These are phyloP conservation scores for Hyposmocoma kahamanoa DNA, from an alignment of 1,140 invertebrate species.

Conservation along the genomic window DNA sequence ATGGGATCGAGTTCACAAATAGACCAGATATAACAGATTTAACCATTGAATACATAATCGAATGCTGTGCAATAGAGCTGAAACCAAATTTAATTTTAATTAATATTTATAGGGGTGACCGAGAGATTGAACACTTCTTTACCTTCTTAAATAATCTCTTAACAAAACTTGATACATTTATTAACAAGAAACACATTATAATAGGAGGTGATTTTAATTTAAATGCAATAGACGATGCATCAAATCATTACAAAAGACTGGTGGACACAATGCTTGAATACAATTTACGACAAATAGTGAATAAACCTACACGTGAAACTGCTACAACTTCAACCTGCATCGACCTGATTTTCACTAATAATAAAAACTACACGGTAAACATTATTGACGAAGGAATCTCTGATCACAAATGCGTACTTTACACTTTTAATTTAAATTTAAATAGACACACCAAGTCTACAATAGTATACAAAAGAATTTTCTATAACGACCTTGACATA, in stretches of 20 bases:
- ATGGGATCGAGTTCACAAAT: background rate
- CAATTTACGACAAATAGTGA: background rate
- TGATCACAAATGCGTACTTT: background rate
- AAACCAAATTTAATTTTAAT: background rate
- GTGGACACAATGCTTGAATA: background rate
- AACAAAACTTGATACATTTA: background rate
- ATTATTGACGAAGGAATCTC: background rate
- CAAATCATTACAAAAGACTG: background rate
- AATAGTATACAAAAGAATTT: too few species aligned
- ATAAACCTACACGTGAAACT: background rate
- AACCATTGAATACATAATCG: background rate
- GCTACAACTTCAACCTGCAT: background rate
- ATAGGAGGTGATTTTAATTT: background rate
- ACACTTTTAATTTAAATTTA: background rate
- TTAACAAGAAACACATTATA: background rate
- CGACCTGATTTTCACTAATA: background rate
- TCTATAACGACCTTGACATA: too few species aligned
- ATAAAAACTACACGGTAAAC: background rate
- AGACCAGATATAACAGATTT: background rate
- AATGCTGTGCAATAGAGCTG: background rate
- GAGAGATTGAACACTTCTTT: background rate
- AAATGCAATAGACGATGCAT: background rate
- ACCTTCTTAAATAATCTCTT: background rate
- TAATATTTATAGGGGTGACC: background rate
- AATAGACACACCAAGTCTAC: background rate